These are phyloP conservation scores for Caenorhabditis japonica DNA, from an alignment of 2,888 invertebrate genomes.

Conservation along the genomic window DNA sequence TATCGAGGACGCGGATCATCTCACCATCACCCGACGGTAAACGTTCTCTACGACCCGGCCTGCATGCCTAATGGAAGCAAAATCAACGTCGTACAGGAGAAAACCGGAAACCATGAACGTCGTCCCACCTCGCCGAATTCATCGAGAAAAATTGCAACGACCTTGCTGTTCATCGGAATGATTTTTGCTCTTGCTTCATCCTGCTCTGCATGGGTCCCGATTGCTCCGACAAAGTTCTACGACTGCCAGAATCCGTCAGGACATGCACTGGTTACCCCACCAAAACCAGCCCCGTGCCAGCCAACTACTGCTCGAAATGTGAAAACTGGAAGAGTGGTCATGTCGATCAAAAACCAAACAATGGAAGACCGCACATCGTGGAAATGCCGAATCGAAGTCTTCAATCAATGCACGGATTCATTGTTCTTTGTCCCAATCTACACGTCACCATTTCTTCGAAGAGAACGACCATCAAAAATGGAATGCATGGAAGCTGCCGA, in stretches of 20 bases:
- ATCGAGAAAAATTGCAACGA: too few relatives aligned
- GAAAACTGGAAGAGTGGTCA: not conserved
- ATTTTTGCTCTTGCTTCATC: not conserved
- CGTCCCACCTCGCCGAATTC: too few relatives aligned
- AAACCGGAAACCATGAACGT: too few relatives aligned
- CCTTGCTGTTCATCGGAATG: not conserved
- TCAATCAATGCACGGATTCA: not conserved
- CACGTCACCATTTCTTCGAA: not conserved
- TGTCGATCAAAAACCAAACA: conserved; percentile 1
- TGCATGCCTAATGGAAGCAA: not conserved
- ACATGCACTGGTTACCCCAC: conserved; percentile 4
- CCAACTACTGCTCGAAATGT: not conserved
- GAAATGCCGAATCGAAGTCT: conserved; percentile 9
- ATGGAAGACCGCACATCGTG: not conserved
- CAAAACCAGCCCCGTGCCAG: not conserved
- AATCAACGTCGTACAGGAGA: not conserved
- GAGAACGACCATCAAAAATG: not conserved
- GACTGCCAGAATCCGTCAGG: not conserved
- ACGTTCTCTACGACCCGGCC: not conserved
- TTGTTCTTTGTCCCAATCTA: not conserved
- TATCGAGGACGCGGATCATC: too few relatives aligned
- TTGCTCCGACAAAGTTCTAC: not conserved
- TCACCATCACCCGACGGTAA: not conserved
- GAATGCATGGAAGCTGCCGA: conserved; percentile 1
- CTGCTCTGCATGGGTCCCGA: not conserved